Percentiles rank a stretch among this genome's conserved stretches.
Conservation (phyloP, 53 echinoderm and acorn worm species). For the Actinopyga echinites region DNA sequence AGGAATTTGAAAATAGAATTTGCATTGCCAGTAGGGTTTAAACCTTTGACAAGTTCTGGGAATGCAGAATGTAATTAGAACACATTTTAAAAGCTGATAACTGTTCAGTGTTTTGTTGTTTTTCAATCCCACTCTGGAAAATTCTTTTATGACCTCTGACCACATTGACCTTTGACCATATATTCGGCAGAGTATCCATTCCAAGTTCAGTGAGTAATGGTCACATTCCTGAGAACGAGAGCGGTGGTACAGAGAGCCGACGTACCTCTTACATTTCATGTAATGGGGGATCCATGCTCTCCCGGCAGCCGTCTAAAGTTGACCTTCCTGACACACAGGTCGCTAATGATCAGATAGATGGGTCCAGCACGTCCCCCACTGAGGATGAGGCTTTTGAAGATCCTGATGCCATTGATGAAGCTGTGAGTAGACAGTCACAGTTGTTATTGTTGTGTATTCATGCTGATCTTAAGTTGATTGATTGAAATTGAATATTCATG, state of each 20-base stretch:
- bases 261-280: constrained; percentile 95
- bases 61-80: no score
- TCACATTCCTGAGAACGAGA: constrained; percentile 85
- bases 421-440: constrained; percentile 59
- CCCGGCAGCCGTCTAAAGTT: constrained; percentile 43
- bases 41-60: no score
- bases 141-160: no score
- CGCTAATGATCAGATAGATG: constrained; percentile 58
- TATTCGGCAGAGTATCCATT: constrained; percentile 22
- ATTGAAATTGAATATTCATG: no score
- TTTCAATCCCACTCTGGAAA: no score
- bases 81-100: no score
- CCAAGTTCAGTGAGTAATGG: constrained; percentile 66
- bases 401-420: constrained; percentile 92
- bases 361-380: constrained; percentile 17
- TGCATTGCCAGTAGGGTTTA: no score
- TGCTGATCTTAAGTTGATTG: no score
- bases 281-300: constrained; percentile 84
- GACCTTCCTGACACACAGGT: constrained; percentile 46
- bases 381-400: constrained; percentile 76
- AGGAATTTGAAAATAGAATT: no score
- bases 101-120: no score
- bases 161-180: neutral
- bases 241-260: constrained; percentile 79
- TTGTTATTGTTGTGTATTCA: neutral